A percentile compares a stretch with the other conserved stretches of the same genome.
phyloP scores from a whole-genome alignment of 1,140 invertebrate genomes.

The Calephelis nemesis region DNA sequence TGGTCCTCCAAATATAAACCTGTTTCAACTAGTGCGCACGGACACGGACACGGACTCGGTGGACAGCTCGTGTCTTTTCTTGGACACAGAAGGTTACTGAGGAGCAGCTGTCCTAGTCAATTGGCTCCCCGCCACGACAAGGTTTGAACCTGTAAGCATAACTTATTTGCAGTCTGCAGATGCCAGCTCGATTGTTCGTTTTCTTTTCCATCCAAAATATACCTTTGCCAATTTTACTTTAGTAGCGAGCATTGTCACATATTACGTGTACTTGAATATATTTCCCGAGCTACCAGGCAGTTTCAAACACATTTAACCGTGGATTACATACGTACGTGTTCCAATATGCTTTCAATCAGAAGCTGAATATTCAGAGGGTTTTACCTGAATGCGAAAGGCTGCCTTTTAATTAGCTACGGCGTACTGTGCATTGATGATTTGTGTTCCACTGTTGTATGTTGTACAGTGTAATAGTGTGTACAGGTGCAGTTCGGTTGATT shows the following conservation, averaged over 20 bases:
- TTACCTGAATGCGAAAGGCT: slow-evolving; percentile 23
- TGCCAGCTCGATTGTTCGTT: no score
- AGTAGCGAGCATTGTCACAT: neutral
- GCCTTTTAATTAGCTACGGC: slow-evolving; percentile 25
- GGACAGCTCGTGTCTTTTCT: no score
- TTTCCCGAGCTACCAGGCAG: neutral
- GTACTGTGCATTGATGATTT: slow-evolving; percentile 20
- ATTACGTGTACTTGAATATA: neutral
- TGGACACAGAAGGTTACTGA: no score
- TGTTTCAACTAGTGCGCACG: no score
- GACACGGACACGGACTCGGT: no score
- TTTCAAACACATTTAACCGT: slow-evolving; percentile 23
- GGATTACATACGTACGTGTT: slow-evolving; percentile 28
- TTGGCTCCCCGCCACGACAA: no score
- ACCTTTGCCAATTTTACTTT: neutral
- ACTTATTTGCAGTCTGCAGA: no score
- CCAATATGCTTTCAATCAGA: slow-evolving; percentile 26
- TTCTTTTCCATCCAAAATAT: no score
- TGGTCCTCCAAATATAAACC: no score
- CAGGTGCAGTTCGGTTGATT: neutral
- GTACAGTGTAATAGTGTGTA: neutral
- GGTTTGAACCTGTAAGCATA: no score
- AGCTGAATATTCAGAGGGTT: slow-evolving; percentile 28
- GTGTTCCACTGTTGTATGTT: neutral
- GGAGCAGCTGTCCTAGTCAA: no score